phyloP scores from a whole-genome alignment of 2,113 vertebrate genomes.

The Urocolius indicus region DNA sequence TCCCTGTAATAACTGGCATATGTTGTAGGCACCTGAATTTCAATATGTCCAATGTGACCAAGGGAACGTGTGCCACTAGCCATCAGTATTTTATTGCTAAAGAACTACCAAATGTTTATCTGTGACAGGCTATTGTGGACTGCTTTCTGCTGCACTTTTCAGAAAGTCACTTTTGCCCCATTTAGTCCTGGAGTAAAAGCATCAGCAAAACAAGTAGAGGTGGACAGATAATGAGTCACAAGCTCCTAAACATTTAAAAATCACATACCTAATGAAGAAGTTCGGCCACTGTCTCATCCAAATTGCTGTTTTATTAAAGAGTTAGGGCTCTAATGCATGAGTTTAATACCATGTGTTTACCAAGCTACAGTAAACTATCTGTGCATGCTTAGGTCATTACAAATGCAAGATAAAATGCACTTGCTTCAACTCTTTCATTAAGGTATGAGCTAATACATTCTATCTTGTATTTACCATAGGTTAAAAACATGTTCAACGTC shows the following conservation, averaged over 20 bases:
- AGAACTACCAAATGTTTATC: not conserved
- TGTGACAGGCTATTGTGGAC: not conserved
- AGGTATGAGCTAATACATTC: conserved; percentile 50
- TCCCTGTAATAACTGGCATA: not conserved
- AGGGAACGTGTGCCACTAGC: not conserved
- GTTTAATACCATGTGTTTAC: conserved; percentile 49
- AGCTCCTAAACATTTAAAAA: conserved; percentile 35
- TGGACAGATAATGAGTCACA: not conserved
- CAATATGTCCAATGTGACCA: not conserved
- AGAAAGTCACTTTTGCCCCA: not conserved
- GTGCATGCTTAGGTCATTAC: conserved; percentile 56
- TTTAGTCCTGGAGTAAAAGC: conserved; percentile 25
- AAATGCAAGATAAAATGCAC: conserved; percentile 55
- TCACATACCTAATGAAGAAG: conserved; percentile 32
- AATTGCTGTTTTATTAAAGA: conserved; percentile 57
- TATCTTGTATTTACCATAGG: conserved; percentile 38
- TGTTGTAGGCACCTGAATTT: not conserved
- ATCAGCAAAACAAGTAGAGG: conserved; percentile 9
- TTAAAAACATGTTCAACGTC: conserved; percentile 22
- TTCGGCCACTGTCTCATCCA: conserved; percentile 40
- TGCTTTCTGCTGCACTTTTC: conserved; percentile 7
- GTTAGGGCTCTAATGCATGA: not conserved
- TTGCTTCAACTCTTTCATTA: conserved; percentile 61
- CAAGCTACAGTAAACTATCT: conserved; percentile 41
- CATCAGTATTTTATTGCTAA: not conserved